These are phyloP conservation scores for Albula glossodonta DNA, from an alignment of 2,113 vertebrate species.

Conservation along the genomic window DNA sequence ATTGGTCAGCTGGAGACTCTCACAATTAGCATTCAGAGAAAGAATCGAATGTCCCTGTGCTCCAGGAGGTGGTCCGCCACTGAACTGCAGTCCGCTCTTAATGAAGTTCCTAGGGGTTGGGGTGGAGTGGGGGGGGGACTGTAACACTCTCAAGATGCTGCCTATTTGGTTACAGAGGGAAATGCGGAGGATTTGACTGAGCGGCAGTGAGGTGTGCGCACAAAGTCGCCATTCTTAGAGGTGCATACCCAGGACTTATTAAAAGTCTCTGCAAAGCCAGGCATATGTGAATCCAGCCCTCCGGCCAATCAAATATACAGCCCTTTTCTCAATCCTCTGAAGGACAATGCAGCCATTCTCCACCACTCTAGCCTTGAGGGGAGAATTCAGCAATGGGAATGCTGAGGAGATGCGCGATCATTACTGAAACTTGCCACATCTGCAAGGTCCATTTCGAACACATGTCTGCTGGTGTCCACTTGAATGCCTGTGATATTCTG, in stretches of 20 bases:
- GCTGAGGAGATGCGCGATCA: background rate
- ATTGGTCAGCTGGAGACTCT: background rate
- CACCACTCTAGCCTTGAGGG: background rate
- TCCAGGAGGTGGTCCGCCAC: background rate
- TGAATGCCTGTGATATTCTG: background rate
- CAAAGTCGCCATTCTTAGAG: slow-evolving; percentile 24
- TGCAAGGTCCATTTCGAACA: background rate
- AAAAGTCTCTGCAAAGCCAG: slow-evolving; percentile 1
- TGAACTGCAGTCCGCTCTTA: background rate
- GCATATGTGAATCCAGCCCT: slow-evolving; percentile 13
- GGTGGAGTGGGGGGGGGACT: background rate
- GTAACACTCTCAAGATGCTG: slow-evolving; percentile 15
- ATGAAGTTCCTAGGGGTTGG: background rate
- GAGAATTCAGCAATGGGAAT: background rate
- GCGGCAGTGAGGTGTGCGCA: slow-evolving; percentile 3
- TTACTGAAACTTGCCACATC: background rate
- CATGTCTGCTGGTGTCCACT: background rate
- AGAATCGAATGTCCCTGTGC: background rate
- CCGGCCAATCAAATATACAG: slow-evolving; percentile 21
- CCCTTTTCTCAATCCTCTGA: slow-evolving; percentile 4
- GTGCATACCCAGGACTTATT: slow-evolving; percentile 1
- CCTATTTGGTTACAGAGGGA: slow-evolving; percentile 17
- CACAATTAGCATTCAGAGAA: background rate
- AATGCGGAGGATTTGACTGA: slow-evolving; percentile 15
- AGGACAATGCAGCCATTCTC: slow-evolving; percentile 30